A percentile compares a stretch with the other conserved stretches of the same genome.
These are phyloP conservation scores for Hydropsyche tenuis DNA, from an alignment of 1,140 invertebrate species.

Conservation along the genomic window DNA sequence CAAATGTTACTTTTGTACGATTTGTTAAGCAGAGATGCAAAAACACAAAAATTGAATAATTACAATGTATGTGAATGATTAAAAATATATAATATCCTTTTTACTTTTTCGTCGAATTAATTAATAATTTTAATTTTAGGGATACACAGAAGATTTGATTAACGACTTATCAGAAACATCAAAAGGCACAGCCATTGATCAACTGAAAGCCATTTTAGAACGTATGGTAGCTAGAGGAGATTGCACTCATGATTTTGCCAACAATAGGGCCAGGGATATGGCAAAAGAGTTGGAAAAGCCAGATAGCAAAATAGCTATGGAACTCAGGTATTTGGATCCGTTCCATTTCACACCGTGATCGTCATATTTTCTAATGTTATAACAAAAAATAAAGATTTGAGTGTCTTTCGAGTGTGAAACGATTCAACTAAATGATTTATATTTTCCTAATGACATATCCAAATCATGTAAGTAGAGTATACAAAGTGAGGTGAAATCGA, in stretches of 20 bases:
- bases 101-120: neutral
- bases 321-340: constrained; percentile 60
- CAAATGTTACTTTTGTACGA: constrained; percentile 63
- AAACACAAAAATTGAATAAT: constrained; percentile 62
- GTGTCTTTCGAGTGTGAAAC: too few species aligned
- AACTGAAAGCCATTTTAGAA: constrained; percentile 59
- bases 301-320: constrained; percentile 60
- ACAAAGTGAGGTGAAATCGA: constrained; percentile 9
- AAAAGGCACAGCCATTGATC: constrained; percentile 58
- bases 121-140: constrained; percentile 55
- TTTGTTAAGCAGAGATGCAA: constrained; percentile 64
- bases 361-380: too few species aligned
- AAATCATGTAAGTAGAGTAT: constrained; percentile 1
- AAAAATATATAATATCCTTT: neutral
- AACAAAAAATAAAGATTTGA: too few species aligned
- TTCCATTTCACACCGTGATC: constrained; percentile 53
- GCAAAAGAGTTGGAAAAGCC: constrained; percentile 60
- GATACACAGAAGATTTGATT: constrained; percentile 61
- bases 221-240: constrained; percentile 63
- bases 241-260: constrained; percentile 60
- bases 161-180: constrained; percentile 59
- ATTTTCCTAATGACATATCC: constrained; percentile 11
- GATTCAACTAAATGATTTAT: too few species aligned
- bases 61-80: constrained; percentile 58
- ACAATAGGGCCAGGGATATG: constrained; percentile 62